These are phyloP conservation scores for Heliconius ethilla DNA, from an alignment of 2,888 invertebrate genomes.

Conservation along the genomic window DNA sequence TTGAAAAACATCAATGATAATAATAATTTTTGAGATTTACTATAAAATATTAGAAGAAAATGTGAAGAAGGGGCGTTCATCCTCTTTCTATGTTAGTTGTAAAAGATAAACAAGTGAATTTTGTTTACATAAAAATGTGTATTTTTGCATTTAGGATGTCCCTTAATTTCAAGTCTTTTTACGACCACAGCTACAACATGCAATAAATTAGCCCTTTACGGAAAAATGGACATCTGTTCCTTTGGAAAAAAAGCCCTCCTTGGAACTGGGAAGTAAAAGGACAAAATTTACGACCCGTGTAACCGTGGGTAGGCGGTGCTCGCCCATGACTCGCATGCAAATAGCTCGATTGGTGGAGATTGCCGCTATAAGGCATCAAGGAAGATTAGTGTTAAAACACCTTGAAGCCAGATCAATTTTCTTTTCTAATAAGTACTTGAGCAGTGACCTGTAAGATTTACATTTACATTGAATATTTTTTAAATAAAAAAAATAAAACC, in stretches of 20 bases:
- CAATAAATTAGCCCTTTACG: slow-evolving; percentile 77
- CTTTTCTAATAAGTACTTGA: slow-evolving; percentile 2
- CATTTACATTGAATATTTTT: neutral
- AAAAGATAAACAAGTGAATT: slow-evolving; percentile 45
- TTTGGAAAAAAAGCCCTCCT: slow-evolving; percentile 69
- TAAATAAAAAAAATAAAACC: too few species aligned
- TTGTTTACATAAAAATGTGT: slow-evolving; percentile 59
- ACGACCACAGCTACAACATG: slow-evolving; percentile 69
- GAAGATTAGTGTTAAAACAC: slow-evolving; percentile 70
- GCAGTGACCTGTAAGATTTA: neutral
- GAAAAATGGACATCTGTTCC: slow-evolving; percentile 78
- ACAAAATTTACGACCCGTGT: slow-evolving; percentile 79
- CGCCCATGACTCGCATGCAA: slow-evolving; percentile 79
- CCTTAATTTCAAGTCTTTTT: slow-evolving; percentile 73
- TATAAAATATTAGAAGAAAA: neutral
- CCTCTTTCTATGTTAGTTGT: neutral
- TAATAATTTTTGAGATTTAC: neutral
- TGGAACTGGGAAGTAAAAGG: slow-evolving; percentile 71
- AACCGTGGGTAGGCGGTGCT: slow-evolving; percentile 75
- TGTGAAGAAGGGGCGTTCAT: neutral
- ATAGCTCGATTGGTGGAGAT: slow-evolving; percentile 74
- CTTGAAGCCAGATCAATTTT: slow-evolving; percentile 42
- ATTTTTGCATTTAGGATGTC: slow-evolving; percentile 63
- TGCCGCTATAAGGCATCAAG: slow-evolving; percentile 60
- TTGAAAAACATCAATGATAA: neutral